Evolutionary conservation across 2,888 invertebrate species (phyloP).

Genomic region (Apamea anceps): DNA sequence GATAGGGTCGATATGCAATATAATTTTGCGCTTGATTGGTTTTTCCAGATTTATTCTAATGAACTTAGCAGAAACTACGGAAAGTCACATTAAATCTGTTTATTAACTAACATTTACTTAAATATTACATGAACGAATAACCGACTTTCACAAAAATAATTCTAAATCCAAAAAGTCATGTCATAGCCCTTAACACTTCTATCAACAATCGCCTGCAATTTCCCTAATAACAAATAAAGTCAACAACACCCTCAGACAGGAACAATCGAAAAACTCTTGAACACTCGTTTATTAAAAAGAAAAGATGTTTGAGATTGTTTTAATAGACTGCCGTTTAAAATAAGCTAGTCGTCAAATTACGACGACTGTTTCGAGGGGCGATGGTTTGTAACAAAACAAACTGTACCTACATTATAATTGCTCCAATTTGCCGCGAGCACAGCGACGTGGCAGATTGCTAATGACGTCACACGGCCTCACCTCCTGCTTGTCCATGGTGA

Average conservation of each 20-base stretch:
- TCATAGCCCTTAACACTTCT: background rate
- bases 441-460: conserved; percentile 79
- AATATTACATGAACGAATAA: background rate
- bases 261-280: conserved; percentile 56
- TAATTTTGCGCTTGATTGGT: background rate
- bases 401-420: conserved; percentile 79
- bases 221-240: conserved; percentile 22
- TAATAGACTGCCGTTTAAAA: conserved; percentile 52
- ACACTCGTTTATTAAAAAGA: conserved; percentile 55
- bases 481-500: conserved; percentile 69
- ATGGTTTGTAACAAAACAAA: conserved; percentile 79
- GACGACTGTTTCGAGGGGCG: conserved; percentile 57
- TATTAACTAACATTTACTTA: background rate
- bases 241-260: conserved; percentile 17
- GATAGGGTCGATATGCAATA: background rate
- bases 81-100: background rate
- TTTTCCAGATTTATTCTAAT: background rate
- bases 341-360: conserved; percentile 57
- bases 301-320: conserved; percentile 69
- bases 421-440: conserved; percentile 83
- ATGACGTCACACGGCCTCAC: conserved; percentile 85
- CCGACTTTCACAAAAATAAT: background rate
- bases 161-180: background rate
- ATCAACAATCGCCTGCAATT: background rate
- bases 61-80: too few relatives aligned